Evolutionary conservation across 2,113 vertebrate genomes (phyloP).

Genomic region (Cathartes aura): DNA sequence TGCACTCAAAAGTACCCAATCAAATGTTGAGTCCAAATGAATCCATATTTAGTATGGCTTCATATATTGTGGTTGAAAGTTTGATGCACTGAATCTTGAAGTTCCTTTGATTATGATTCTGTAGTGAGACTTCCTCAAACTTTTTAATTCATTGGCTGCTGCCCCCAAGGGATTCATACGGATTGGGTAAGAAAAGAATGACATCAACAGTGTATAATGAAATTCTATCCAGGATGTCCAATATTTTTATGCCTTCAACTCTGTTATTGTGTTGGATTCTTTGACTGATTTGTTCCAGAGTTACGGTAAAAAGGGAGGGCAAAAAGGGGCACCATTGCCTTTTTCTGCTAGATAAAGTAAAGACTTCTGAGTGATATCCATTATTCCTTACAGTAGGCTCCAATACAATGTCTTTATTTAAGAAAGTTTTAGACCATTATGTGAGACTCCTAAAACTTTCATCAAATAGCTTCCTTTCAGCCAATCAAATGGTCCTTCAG

Average conservation of each 20-base stretch:
- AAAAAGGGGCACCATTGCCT: constrained; percentile 51
- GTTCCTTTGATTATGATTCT: constrained; percentile 53
- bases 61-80: neutral
- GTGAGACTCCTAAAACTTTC: constrained; percentile 40
- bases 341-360: constrained; percentile 58
- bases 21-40: constrained; percentile 62
- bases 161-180: constrained; percentile 49
- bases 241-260: constrained; percentile 52
- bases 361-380: constrained; percentile 42
- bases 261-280: constrained; percentile 61
- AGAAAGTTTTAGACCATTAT: constrained; percentile 56
- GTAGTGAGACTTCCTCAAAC: constrained; percentile 19
- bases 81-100: constrained; percentile 17
- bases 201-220: constrained; percentile 50
- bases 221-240: constrained; percentile 32
- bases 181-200: constrained; percentile 60
- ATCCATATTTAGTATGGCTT: constrained; percentile 39
- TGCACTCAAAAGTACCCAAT: constrained; percentile 12
- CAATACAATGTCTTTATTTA: constrained; percentile 58
- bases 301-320: constrained; percentile 63
- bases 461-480: constrained; percentile 3
- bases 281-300: constrained; percentile 58
- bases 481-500: neutral
- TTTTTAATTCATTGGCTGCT: constrained; percentile 54
- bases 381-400: constrained; percentile 52